Conservation (phyloP, 2,797 vertebrate genomes). For the Staurois parvus region DNA sequence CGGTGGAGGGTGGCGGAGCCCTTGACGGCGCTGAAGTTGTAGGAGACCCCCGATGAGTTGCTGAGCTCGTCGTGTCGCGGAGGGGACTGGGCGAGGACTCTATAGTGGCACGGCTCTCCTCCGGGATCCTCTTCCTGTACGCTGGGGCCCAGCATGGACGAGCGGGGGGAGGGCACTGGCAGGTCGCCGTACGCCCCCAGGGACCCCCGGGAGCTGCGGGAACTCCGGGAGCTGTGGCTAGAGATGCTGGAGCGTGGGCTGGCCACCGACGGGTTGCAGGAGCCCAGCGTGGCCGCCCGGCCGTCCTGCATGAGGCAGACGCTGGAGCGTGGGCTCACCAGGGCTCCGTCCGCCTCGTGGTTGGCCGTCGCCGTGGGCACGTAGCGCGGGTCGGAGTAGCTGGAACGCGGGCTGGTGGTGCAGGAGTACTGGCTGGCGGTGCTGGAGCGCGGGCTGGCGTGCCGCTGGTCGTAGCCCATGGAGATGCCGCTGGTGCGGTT, state of each 20-base stretch:
- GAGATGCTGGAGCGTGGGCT: slow-evolving; percentile 95
- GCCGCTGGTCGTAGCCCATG: slow-evolving; percentile 95
- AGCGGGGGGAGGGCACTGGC: slow-evolving; percentile 85
- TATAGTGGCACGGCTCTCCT: slow-evolving; percentile 77
- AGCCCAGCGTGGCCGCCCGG: slow-evolving; percentile 69
- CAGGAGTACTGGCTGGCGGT: slow-evolving; percentile 87
- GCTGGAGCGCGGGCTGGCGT: slow-evolving; percentile 90
- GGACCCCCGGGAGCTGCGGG: slow-evolving; percentile 80
- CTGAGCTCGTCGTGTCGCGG: slow-evolving; percentile 72
- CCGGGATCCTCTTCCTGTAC: slow-evolving; percentile 81
- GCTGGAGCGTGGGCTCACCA: slow-evolving; percentile 82
- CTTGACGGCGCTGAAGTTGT: slow-evolving; percentile 78
- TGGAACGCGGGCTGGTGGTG: slow-evolving; percentile 80
- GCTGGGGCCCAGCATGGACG: slow-evolving; percentile 80
- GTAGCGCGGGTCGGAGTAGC: slow-evolving; percentile 77
- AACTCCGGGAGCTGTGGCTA: slow-evolving; percentile 91
- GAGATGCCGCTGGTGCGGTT: slow-evolving; percentile 97
- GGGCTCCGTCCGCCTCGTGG: slow-evolving; percentile 77
- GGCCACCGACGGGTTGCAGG: slow-evolving; percentile 72
- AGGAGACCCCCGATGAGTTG: slow-evolving; percentile 71
- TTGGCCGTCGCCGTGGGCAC: slow-evolving; percentile 71
- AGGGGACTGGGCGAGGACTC: slow-evolving; percentile 71
- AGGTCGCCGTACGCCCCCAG: slow-evolving; percentile 90
- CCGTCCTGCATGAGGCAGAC: slow-evolving; percentile 81
- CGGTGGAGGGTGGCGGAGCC: slow-evolving; percentile 75